Evolutionary conservation across 2,797 vertebrate genomes (phyloP), one percentile per base, ranked within the genome.

Genomic region (Chromobotia macracanthus): DNA sequence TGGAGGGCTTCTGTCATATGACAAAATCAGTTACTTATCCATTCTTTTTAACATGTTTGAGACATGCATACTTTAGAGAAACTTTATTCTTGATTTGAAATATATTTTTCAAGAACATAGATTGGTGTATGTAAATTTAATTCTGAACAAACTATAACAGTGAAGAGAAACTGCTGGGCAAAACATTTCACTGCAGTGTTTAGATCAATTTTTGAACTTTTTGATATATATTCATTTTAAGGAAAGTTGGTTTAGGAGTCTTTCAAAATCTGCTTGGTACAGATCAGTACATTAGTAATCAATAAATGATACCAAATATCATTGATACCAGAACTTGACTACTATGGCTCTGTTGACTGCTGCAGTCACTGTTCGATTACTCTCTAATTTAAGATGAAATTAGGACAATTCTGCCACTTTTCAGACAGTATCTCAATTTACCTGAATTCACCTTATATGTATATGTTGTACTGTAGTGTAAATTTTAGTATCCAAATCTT

Each of bases 61-160:
- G 11, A n/a, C 63, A 89, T 87, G 88, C 90, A 85, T 88, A 85
- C 85, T 81, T 84, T 90, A 88, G 84, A 91, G 83, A 78, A 86
- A 8, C 51, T 87, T 86, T 73, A 87, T 86, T 89, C 84, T 78
- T 81, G n/a, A n/a, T n/a, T n/a, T n/a, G n/a, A n/a, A n/a, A n/a
- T n/a, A n/a, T n/a, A n/a, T n/a, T n/a, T n/a, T n/a, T n/a, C n/a
- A n/a, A n/a, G n/a, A n/a, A 84, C 74, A 87, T 28, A 51, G 50
- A 64, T 65, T 65, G 65, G 67, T 63, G 58, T 64, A 44, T 53
- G 41, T 12, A 83, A 79, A 73, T 85, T 58, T 80, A 83, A 46
- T 77, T 76, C 77, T 82, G 50, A 83, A 75, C 75, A 51, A 67
- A 85, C 84, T 76, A 71, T 35, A 77, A 83, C 38, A 50, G 73